Evolutionary conservation across 2,113 vertebrate species (phyloP).

Genomic region (Pygoscelis adeliae): DNA sequence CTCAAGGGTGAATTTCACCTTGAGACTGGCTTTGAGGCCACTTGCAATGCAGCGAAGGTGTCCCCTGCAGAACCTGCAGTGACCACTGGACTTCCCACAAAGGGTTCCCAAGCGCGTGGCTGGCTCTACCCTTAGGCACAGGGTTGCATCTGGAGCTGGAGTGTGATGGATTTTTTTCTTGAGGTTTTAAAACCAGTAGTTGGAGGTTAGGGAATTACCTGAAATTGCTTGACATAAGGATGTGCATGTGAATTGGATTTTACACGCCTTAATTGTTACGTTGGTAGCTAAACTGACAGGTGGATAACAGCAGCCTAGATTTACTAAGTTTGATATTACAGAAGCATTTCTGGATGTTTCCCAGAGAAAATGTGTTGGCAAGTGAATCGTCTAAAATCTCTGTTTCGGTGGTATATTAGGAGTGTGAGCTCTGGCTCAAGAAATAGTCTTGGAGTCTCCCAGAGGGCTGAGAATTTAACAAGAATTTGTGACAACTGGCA

Average conservation of each 20-base stretch:
- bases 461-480: neutral
- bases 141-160: neutral
- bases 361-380: neutral
- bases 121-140: neutral
- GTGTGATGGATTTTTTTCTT: neutral
- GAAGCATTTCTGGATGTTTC: neutral
- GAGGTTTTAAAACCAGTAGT: neutral
- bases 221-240: neutral
- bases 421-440: neutral
- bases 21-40: neutral
- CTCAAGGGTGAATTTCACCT: neutral
- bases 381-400: neutral
- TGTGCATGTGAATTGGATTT: neutral
- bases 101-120: fast-evolving
- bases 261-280: neutral
- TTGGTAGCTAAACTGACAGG: neutral
- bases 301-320: neutral
- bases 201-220: neutral
- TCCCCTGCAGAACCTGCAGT: neutral
- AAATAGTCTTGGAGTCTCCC: neutral
- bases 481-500: neutral
- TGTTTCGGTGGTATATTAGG: neutral
- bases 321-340: neutral
- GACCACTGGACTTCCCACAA: neutral
- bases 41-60: no score